Base-by-base conservation (phyloP, 2,797 vertebrate species). In the Presbytis comata region DNA sequence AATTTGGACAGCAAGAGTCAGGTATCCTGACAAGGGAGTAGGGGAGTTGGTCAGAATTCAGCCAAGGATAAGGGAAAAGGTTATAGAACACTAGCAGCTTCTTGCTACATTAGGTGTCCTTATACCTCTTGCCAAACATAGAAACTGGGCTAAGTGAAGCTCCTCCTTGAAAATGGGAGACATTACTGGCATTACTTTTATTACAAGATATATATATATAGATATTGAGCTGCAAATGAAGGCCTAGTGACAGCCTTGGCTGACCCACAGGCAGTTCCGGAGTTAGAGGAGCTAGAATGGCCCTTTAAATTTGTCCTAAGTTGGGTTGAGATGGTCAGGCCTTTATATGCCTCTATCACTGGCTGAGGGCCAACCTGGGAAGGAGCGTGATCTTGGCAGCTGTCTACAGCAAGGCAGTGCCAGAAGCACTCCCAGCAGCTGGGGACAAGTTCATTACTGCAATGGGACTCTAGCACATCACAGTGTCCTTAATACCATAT, bases 281-380 rank as follows among this genome's bases (percentile, higher is more conserved):
- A 91, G 95, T 89, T 93, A 94, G 19, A 79, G 10, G 74, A 91
- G 95, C 86, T 91, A 94, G 19, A 90, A 33, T 44, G 53, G 74
- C 48, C n/a, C 41, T 89, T 90, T 80, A 90, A 95, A 88, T 91
- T 55, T 85, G 64, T 79, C 30, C 57, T 67, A 79, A 78, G 8
- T 61, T 67, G 46, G 44, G 30, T 33, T 75, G 11, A 97, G 46
- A 46, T 30, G 33, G 19, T 76, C 80, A 84, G 61, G 28, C 9
- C 28, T 76, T 91, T 78, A 13, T 94, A 36, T 55, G 16, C 39
- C 33, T 74, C 79, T 33, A 26, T 78, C 33, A n/a, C 5, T 92
- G 89, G 44, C 48, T 93, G 3, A 75, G 67, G 22, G 59, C 90
- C 90, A 61, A 28, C 17, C 21, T 82, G 39, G 67, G 46, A 90